These are phyloP conservation scores for Cyrtonyx montezumae DNA, from an alignment of 2,113 vertebrate species.

Conservation along the genomic window DNA sequence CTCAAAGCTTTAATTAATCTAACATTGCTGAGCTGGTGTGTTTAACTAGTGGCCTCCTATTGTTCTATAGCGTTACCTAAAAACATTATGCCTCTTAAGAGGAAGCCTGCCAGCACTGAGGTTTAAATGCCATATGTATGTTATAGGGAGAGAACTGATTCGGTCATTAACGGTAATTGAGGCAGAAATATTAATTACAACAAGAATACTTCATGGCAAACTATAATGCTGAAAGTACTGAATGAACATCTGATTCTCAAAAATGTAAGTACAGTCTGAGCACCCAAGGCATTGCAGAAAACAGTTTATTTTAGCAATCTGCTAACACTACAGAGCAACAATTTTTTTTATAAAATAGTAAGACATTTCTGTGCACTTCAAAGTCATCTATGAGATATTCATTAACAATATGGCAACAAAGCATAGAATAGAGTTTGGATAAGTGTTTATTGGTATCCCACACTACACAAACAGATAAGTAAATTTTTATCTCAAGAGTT, in stretches of 20 bases:
- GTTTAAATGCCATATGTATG: background rate
- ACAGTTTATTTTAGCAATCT: slow-evolving; percentile 23
- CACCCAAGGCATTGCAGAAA: slow-evolving; percentile 24
- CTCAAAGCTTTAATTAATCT: background rate
- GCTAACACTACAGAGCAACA: slow-evolving; percentile 10
- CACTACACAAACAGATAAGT: slow-evolving; percentile 30
- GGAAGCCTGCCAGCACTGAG: slow-evolving; percentile 10
- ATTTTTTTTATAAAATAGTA: slow-evolving; percentile 32
- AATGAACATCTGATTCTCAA: slow-evolving; percentile 24
- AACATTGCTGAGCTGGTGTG: background rate
- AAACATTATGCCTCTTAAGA: slow-evolving; percentile 18
- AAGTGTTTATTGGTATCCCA: slow-evolving; percentile 41
- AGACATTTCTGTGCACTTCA: slow-evolving; percentile 31
- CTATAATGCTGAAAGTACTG: background rate
- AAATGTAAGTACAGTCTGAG: slow-evolving; percentile 24
- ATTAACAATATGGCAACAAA: slow-evolving; percentile 36
- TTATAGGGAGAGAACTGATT: background rate
- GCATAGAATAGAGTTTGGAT: slow-evolving; percentile 44
- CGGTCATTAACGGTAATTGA: background rate
- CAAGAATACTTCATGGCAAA: slow-evolving; percentile 37
- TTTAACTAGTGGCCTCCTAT: slow-evolving; percentile 57
- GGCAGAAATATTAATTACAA: slow-evolving; percentile 42
- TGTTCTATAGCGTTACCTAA: slow-evolving; percentile 49
- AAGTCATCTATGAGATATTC: slow-evolving; percentile 34
- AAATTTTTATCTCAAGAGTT: slow-evolving; percentile 39